Evolutionary conservation across 1,140 invertebrate species (phyloP), one percentile per base, ranked within the genome.

Genomic region (Drosophila takahashii): DNA sequence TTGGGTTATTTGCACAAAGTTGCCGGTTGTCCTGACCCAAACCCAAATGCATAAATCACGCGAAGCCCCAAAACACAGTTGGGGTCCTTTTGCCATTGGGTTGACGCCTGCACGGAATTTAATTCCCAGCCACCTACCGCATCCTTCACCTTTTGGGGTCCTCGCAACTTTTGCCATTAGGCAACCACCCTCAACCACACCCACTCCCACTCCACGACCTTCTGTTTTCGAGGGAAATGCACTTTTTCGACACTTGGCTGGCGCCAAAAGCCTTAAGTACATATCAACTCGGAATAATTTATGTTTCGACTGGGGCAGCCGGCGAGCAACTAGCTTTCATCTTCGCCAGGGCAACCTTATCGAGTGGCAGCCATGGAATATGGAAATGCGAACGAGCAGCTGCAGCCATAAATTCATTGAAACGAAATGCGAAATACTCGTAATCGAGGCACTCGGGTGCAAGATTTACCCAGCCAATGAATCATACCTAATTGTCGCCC

Each of bases 31-130:
- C 54, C 58, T 70, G 51, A 75, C 78, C 67, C 36, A 47, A 78
- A 50, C 78, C 83, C 78, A 71, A 87, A 75, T 81, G 83, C 81
- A 85, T 85, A 85, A 85, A 87, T 85, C 83, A 85, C 78, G 57
- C 62, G 73, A 48, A 80, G 64, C 34, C 60, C 74, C 72, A 48
- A 61, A 65, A 57, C 71, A 62, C 59, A 57, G 57, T 67, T 37
- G 76, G 75, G 39, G 37, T 37, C 22, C 47, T 27, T 27, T 52
- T 34, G 37, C 53, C 15, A 26, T 53, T 41, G 75, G 66, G 34
- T 42, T 67, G 44, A 75, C 61, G 34, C 37, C 67, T 48, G 56
- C 53, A 66, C 47, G 42, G 56, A 89, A 83, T 83, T 74, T 57
- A 83, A 76, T 79, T 86, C 65, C 48, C 64, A 32, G 2, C 29